A percentile compares a stretch with the other conserved stretches of the same genome.
Evolutionary conservation across 2,113 vertebrate genomes (phyloP).

Genomic region (Micronycteris hirsuta): DNA sequence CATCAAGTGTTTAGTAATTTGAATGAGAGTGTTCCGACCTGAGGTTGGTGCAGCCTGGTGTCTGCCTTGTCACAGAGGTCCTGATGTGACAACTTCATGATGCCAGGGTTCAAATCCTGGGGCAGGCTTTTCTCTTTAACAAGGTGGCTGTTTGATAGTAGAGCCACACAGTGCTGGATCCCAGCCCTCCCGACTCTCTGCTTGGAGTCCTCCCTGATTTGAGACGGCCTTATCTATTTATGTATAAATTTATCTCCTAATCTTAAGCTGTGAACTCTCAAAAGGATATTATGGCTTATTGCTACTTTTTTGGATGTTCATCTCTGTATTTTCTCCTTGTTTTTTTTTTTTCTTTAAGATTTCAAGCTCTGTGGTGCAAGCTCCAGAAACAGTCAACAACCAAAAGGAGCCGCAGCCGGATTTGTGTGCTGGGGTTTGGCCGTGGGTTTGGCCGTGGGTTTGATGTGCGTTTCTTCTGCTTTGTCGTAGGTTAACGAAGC

Average conservation of each 20-base stretch:
- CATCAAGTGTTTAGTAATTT: not conserved
- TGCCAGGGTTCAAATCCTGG: not conserved
- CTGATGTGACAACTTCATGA: not conserved
- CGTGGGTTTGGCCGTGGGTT: rapidly evolving
- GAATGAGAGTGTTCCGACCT: not conserved
- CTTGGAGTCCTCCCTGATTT: not conserved
- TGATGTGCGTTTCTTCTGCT: not conserved
- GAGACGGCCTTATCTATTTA: not conserved
- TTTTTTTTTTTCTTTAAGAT: not conserved
- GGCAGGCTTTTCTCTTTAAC: not conserved
- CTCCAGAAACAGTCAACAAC: not conserved
- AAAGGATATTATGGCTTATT: not conserved
- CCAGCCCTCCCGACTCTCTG: not conserved
- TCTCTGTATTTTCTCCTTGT: not conserved
- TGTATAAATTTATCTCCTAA: not conserved
- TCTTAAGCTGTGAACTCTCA: not conserved
- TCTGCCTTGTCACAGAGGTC: not conserved
- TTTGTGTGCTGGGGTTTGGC: not conserved
- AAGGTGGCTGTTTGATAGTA: not conserved
- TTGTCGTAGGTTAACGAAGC: constrained; percentile 86
- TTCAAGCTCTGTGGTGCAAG: not conserved
- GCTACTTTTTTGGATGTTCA: not conserved
- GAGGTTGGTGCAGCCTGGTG: not conserved
- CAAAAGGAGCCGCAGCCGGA: not conserved
- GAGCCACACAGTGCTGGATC: too few relatives aligned